A percentile compares a stretch with the other conserved stretches of the same genome.
phyloP scores from a whole-genome alignment of 2,113 vertebrate species.

The Cairina moschata region DNA sequence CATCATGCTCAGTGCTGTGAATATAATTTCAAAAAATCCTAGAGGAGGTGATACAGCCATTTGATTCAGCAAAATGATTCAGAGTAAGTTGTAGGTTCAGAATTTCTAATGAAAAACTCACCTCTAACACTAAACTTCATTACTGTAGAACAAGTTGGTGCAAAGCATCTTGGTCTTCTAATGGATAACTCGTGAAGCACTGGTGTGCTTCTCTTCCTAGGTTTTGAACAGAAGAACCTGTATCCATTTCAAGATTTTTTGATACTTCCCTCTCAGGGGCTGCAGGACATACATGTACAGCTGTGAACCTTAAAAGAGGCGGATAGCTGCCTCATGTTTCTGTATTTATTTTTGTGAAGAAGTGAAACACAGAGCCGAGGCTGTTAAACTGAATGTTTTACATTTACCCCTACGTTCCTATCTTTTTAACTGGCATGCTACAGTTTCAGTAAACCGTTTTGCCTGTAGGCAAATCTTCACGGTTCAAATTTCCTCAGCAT shows the following conservation, averaged over 20 bases:
- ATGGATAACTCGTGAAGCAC: neutral
- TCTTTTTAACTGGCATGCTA: neutral
- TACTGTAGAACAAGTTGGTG: neutral
- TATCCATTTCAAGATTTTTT: neutral
- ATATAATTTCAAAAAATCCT: neutral
- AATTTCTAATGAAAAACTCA: neutral
- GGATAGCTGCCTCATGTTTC: neutral
- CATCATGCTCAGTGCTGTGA: neutral
- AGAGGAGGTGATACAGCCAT: neutral
- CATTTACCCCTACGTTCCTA: neutral
- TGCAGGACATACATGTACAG: neutral
- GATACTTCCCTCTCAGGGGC: neutral
- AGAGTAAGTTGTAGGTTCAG: neutral
- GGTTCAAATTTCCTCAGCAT: neutral
- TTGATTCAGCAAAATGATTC: neutral
- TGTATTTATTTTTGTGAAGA: neutral
- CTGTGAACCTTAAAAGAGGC: neutral
- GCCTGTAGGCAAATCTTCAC: slow-evolving; percentile 41
- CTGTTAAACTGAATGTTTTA: neutral
- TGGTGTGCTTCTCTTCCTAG: neutral
- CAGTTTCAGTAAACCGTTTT: neutral
- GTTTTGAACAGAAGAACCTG: slow-evolving; percentile 11
- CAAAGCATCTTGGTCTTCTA: neutral
- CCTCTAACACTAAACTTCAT: neutral
- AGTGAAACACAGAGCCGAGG: neutral